Evolutionary conservation across 2,113 vertebrate species (phyloP).

Genomic region (Octodon degus): DNA sequence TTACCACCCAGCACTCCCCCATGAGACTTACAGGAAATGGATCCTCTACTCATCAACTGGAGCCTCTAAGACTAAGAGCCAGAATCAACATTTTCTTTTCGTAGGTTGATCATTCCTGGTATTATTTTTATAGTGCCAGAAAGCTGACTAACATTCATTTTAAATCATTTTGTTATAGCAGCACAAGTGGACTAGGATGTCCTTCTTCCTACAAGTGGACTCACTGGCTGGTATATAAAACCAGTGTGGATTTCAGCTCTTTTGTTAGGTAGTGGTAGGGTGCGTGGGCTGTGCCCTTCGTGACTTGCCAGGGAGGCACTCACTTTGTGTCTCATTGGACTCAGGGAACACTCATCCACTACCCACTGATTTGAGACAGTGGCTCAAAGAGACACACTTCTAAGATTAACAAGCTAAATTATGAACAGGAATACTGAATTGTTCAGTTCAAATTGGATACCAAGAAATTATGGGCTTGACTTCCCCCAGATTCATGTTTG

Average conservation of each 20-base stretch:
- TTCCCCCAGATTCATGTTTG: neutral
- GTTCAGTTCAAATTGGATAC: neutral
- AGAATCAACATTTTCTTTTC: neutral
- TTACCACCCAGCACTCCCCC: too few species aligned
- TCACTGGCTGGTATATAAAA: neutral
- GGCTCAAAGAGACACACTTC: neutral
- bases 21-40: neutral
- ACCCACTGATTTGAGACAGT: neutral
- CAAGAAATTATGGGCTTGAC: neutral
- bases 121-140: neutral
- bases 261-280: accelerated
- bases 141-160: neutral
- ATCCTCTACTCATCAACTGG: neutral
- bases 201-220: neutral
- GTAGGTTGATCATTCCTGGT: neutral
- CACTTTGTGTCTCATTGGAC: neutral
- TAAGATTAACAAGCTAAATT: neutral
- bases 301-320: neutral
- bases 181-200: neutral
- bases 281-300: neutral
- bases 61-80: neutral
- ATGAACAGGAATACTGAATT: neutral
- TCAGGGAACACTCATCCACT: neutral
- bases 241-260: neutral
- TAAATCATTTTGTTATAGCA: neutral